Base-by-base conservation (phyloP, 2,797 vertebrate genomes). In the Lepidocolaptes lacrymiger region DNA sequence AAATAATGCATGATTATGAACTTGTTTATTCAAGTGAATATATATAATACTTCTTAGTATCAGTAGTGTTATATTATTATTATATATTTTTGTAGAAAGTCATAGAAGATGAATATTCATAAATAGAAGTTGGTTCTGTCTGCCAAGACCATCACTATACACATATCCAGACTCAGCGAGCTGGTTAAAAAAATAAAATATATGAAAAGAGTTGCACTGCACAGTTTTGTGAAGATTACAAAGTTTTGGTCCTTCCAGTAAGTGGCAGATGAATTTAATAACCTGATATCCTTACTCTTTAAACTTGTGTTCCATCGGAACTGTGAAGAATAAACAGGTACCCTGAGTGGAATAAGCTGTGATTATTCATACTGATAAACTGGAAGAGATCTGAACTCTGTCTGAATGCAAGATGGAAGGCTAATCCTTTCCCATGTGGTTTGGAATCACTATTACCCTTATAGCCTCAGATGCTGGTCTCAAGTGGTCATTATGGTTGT, bases 291-390 rank as follows among this genome's bases (percentile, higher is more conserved):
- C 72, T 74, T 88, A 19, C 6, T 55, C 56, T 87, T 91, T 76
- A 94, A 94, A 94, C 41, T 75, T 78, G 28, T 64, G 4, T 46
- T 78, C n/a, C n/a, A 37, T 24, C 74, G 67, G 91, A 97, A 89
- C 77, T 85, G 23, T 11, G 81, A 86, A 89, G 74, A 88, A 95
- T 55, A 71, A 67, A 77, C 11, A 88, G 91, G 75, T 59, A 89
- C 34, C 11, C 52, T 88, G 44, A 74, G 21, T 74, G 26, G 22
- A 94, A 43, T 92, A 36, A 90, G 9, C 4, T 91, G 49, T 87
- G 43, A 84, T 91, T 96, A 91, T 95, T 96, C 82, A 74, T 41
- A 63, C 22, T 80, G 54, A 90, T 73, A 87, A 87, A 95, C 5
- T 76, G 46, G 43, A 69, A 72, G 51, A 56, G 24, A 44, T 30